phyloP scores from a whole-genome alignment of 1,140 invertebrate genomes.

The Drosophila nigromelanica region DNA sequence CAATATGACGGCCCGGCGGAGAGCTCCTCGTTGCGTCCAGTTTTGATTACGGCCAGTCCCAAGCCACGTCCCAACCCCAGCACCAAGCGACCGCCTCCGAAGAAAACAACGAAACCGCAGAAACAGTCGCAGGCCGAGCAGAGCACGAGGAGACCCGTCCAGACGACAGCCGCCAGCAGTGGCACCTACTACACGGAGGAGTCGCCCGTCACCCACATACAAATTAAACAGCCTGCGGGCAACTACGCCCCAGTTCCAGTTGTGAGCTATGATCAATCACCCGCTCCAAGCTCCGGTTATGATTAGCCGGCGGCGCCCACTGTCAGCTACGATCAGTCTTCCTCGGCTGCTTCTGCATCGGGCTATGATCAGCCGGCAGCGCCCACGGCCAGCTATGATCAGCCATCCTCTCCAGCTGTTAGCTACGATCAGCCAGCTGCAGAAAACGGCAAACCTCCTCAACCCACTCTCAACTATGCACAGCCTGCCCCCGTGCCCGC shows the following conservation, averaged over 20 bases:
- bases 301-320: constrained; percentile 31
- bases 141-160: constrained; percentile 45
- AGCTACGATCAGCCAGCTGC: constrained; percentile 21
- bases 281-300: constrained; percentile 7
- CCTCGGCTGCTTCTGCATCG: not conserved
- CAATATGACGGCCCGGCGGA: constrained; percentile 46
- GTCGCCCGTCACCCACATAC: constrained; percentile 56
- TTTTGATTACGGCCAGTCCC: constrained; percentile 62
- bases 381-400: constrained; percentile 48
- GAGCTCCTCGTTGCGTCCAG: constrained; percentile 56
- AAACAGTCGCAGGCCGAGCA: too few species aligned
- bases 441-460: too few species aligned
- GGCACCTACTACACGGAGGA: constrained; percentile 41
- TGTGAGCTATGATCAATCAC: constrained; percentile 27
- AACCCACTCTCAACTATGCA: too few species aligned
- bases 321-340: constrained; percentile 43
- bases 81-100: constrained; percentile 39
- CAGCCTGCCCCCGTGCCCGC: constrained; percentile 5
- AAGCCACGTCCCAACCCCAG: constrained; percentile 58
- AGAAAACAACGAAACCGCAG: constrained; percentile 11
- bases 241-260: constrained; percentile 44
- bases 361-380: constrained; percentile 36
- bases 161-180: constrained; percentile 10
- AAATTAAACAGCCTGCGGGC: constrained; percentile 54
- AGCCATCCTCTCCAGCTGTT: constrained; percentile 10